Conservation (phyloP, 2,888 invertebrate genomes). For the Sisyra nigra region DNA sequence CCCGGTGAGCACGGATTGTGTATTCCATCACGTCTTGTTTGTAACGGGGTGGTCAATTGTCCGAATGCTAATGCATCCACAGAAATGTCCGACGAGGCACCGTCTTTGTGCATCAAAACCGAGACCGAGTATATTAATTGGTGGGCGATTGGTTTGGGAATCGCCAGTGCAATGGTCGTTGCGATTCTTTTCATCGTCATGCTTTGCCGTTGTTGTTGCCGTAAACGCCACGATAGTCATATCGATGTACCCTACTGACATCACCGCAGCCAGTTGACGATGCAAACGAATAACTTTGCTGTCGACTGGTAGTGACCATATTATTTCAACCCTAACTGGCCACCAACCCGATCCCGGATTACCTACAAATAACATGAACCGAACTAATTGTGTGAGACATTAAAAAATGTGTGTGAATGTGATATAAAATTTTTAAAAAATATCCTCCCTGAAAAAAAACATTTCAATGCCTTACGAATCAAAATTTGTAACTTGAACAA, state of each 20-base stretch:
- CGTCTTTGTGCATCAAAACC: conserved; percentile 42
- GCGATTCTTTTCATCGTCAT: conserved; percentile 2
- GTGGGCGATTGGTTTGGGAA: conserved; percentile 9
- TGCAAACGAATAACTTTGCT: conserved; percentile 5
- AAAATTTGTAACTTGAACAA: too few relatives aligned
- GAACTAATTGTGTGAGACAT: too few relatives aligned
- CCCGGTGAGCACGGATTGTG: conserved; percentile 71
- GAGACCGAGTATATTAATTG: conserved; percentile 6
- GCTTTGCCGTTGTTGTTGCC: conserved; percentile 7
- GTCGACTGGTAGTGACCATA: conserved; percentile 8
- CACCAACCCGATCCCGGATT: too few relatives aligned
- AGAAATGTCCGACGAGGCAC: conserved; percentile 51
- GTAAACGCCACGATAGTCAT: conserved; percentile 6
- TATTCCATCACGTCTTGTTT: conserved; percentile 67
- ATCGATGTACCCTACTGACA: conserved; percentile 9
- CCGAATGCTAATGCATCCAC: conserved; percentile 45
- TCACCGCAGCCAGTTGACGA: conserved; percentile 7
- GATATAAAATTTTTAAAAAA: too few relatives aligned
- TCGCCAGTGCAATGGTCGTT: conserved; percentile 3
- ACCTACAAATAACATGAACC: too few relatives aligned
- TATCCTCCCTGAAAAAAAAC: too few relatives aligned
- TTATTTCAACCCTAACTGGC: too few relatives aligned
- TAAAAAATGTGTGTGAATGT: too few relatives aligned
- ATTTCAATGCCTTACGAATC: too few relatives aligned
- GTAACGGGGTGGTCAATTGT: conserved; percentile 79